Evolutionary conservation across 2,888 invertebrate genomes (phyloP).

Genomic region (Diloba caeruleocephala): DNA sequence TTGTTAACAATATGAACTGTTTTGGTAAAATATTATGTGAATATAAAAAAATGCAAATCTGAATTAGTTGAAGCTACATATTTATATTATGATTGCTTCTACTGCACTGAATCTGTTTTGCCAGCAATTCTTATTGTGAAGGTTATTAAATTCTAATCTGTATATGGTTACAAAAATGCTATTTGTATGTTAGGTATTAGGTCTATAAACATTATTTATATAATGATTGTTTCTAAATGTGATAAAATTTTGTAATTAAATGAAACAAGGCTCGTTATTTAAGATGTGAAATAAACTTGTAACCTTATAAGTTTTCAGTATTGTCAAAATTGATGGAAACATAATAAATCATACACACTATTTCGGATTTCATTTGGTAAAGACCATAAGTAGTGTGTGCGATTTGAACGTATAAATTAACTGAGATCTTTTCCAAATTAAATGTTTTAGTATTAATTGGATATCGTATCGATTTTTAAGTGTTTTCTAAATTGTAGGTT

Average conservation of each 20-base stretch:
- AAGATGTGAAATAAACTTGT: too few species aligned
- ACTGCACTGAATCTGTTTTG: constrained; percentile 20
- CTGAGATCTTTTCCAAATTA: constrained; percentile 24
- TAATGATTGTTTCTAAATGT: constrained; percentile 35
- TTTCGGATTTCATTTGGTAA: background rate
- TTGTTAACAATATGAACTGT: too few species aligned
- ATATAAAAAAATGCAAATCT: too few species aligned
- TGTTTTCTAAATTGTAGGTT: constrained; percentile 21
- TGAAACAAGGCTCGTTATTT: constrained; percentile 1
- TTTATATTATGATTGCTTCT: background rate
- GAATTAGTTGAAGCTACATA: too few species aligned
- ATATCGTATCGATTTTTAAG: constrained; percentile 19
- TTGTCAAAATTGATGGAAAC: too few species aligned
- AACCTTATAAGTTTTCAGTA: too few species aligned
- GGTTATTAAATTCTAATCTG: background rate
- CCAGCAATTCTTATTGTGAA: constrained; percentile 1
- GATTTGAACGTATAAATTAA: too few species aligned
- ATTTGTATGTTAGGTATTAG: background rate
- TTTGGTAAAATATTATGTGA: too few species aligned
- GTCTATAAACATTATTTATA: constrained; percentile 13
- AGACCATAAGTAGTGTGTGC: background rate
- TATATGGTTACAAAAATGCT: background rate
- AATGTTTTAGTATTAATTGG: too few species aligned
- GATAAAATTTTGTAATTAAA: constrained; percentile 29
- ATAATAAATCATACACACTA: constrained; percentile 4